These are phyloP conservation scores for Esox niger DNA, from an alignment of 2,113 vertebrate species.

Conservation along the genomic window DNA sequence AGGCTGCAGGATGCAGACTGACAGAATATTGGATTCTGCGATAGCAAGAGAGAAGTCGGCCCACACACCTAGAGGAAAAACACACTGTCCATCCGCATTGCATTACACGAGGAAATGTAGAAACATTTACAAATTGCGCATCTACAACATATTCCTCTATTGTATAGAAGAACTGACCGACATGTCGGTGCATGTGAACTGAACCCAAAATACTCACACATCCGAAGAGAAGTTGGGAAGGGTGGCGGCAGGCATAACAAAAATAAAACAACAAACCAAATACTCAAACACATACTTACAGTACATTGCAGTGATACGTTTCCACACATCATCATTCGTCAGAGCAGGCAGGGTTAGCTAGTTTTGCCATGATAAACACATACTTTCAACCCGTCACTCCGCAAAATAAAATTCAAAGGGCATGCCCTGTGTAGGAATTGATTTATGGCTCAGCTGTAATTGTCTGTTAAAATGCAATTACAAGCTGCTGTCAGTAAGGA, in stretches of 20 bases:
- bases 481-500: constrained; percentile 61
- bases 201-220: too few relatives aligned
- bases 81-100: too few relatives aligned
- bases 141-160: too few relatives aligned
- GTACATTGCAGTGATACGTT: background rate
- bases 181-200: too few relatives aligned
- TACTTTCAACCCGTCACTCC: constrained; percentile 60
- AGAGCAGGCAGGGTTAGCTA: constrained; percentile 64
- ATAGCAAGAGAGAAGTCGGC: background rate
- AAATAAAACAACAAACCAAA: too few relatives aligned
- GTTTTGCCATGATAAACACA: constrained; percentile 66
- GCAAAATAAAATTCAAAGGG: constrained; percentile 66
- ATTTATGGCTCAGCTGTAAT: constrained; percentile 77
- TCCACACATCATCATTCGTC: constrained; percentile 36
- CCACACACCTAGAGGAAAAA: constrained; percentile 5
- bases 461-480: constrained; percentile 82
- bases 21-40: background rate
- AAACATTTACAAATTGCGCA: too few relatives aligned
- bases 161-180: too few relatives aligned
- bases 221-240: too few relatives aligned
- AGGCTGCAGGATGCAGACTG: background rate
- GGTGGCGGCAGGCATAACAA: too few relatives aligned
- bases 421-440: constrained; percentile 62
- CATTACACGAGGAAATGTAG: too few relatives aligned
- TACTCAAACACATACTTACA: background rate